Percentiles rank a stretch among this genome's conserved stretches.
Evolutionary conservation across 2,888 invertebrate genomes (phyloP).

Genomic region (Epinotia demarniana): DNA sequence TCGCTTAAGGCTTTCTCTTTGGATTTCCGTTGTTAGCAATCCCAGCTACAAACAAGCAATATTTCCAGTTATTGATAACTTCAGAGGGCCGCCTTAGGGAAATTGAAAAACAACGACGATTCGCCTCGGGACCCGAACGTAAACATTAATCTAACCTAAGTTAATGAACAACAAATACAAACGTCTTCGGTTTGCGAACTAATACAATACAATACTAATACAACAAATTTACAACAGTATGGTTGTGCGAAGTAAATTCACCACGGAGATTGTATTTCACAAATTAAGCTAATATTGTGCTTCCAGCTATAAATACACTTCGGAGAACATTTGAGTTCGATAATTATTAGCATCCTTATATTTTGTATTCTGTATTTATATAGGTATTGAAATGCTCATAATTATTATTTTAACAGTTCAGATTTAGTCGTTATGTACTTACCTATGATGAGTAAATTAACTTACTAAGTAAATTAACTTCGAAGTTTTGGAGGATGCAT

Average conservation of each 20-base stretch:
- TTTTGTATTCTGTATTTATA: background rate
- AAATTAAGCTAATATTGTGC: constrained; percentile 18
- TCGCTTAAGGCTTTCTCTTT: background rate
- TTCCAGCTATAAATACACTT: background rate
- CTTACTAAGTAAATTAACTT: too few relatives aligned
- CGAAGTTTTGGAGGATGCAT: too few relatives aligned
- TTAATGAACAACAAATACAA: constrained; percentile 44
- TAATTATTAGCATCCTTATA: background rate
- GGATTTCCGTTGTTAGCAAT: constrained; percentile 25
- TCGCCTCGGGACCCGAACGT: constrained; percentile 34
- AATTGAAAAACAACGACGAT: constrained; percentile 42
- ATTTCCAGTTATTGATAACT: constrained; percentile 38
- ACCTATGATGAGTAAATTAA: too few relatives aligned
- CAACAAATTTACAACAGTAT: constrained; percentile 17
- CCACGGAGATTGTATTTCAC: constrained; percentile 16
- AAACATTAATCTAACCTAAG: constrained; percentile 42
- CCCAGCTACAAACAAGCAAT: constrained; percentile 23
- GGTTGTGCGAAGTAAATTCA: constrained; percentile 29
- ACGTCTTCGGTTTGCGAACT: constrained; percentile 38
- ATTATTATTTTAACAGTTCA: too few relatives aligned
- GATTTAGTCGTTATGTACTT: too few relatives aligned
- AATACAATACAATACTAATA: too few relatives aligned
- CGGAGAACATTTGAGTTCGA: background rate
- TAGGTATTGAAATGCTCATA: background rate
- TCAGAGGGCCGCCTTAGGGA: constrained; percentile 39